Evolutionary conservation across 2,888 invertebrate genomes (phyloP), one percentile per base, ranked within the genome.

Genomic region (Drosophila cyrtoloma): DNA sequence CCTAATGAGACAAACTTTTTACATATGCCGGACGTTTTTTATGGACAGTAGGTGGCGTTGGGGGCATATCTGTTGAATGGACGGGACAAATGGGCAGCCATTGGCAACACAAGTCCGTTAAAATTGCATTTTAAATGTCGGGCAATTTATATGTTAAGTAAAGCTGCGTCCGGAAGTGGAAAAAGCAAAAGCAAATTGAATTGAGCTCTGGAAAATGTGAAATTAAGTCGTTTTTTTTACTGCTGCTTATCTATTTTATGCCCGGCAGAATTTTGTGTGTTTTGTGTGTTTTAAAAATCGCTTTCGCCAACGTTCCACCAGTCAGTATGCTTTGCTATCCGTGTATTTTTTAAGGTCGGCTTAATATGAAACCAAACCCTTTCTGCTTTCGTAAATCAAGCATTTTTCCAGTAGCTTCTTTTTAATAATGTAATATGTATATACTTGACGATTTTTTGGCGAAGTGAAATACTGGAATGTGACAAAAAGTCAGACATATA

Each of bases 71-170:
- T 83, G 87, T 89, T 86, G 87, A 68, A 84, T 75, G 59, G 61
- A 32, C 66, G 58, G 51, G 62, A 67, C 58, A 79, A 82, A 79
- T 79, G 70, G 75, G 47, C 62, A 59, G 62, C 74, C 78, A 81
- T 86, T 77, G 71, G 71, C 71, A 72, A 51, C 58, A 65, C 57
- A 84, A 81, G 71, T 67, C 69, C 62, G 47, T 55, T 82, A 64
- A 73, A 84, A 88, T 76, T 85, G 80, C 74, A 75, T 73, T 88
- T 90, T 71, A 89, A 87, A 82, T 87, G 82, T 42, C 56, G 39
- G 61, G 69, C 75, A 87, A 84, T 89, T 81, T 89, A 84, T 82
- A 89, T 89, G 85, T 71, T 81, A 81, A 84, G 71, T 75, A 77
- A 89, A 75, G 58, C 60, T 52, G 61, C 42, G 35, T 28, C 58